These are phyloP conservation scores for Margaritifera margaritifera DNA, from an alignment of 2,888 invertebrate genomes.

Conservation along the genomic window DNA sequence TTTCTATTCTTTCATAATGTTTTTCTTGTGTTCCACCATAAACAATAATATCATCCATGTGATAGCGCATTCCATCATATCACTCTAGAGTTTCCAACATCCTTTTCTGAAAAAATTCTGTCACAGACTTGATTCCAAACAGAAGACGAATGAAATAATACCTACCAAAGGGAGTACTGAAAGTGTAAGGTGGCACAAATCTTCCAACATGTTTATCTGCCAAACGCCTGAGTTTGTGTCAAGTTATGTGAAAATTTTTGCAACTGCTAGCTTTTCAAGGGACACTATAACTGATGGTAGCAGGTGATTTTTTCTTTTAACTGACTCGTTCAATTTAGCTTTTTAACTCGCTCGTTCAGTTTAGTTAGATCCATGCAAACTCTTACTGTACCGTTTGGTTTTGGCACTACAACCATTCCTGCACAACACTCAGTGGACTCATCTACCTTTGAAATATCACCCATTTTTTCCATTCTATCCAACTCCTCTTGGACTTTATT, in stretches of 20 bases:
- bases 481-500: too few relatives aligned
- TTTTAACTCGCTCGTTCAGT: too few relatives aligned
- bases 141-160: conserved; percentile 44
- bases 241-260: conserved; percentile 28
- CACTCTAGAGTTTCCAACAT: conserved; percentile 54
- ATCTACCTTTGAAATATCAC: too few relatives aligned
- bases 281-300: too few relatives aligned
- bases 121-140: conserved; percentile 65
- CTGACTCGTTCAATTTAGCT: too few relatives aligned
- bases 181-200: conserved; percentile 36
- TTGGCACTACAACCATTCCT: too few relatives aligned
- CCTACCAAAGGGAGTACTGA: conserved; percentile 52
- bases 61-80: conserved; percentile 18
- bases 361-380: too few relatives aligned
- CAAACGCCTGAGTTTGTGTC: conserved; percentile 32
- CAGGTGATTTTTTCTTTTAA: too few relatives aligned
- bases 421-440: too few relatives aligned
- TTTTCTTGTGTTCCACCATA: conserved; percentile 10
- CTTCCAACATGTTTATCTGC: conserved; percentile 19
- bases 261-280: conserved; percentile 9
- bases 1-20: conserved; percentile 21
- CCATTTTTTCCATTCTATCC: too few relatives aligned
- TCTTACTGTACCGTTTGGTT: too few relatives aligned
- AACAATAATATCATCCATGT: conserved; percentile 30
- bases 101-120: conserved; percentile 72